Evolutionary conservation across 2,113 vertebrate species (phyloP).

Genomic region (Panurus biarmicus): DNA sequence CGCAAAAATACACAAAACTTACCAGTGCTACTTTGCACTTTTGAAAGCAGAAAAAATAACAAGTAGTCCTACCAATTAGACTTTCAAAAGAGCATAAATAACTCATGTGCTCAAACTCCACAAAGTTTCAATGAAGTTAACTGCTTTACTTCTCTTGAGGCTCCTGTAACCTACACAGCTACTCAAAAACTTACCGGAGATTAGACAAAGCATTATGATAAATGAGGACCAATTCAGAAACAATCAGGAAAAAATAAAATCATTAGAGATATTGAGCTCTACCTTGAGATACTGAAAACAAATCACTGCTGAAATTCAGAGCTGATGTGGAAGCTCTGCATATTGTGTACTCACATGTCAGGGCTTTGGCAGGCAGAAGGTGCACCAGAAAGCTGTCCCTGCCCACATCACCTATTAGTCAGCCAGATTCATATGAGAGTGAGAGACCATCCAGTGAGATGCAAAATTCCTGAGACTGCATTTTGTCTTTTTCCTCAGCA

Average conservation of each 20-base stretch:
- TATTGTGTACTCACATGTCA: conserved; percentile 5
- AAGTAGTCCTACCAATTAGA: background rate
- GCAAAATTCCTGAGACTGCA: conserved; percentile 37
- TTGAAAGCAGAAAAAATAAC: background rate
- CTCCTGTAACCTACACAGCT: background rate
- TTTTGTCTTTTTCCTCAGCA: conserved; percentile 27
- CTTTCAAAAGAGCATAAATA: conserved; percentile 32
- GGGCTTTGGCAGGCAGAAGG: background rate
- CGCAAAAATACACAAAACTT: background rate
- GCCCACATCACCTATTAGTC: background rate
- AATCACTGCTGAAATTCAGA: background rate
- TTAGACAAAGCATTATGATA: background rate
- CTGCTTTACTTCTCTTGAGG: background rate
- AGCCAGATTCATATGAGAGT: background rate
- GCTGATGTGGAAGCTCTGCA: background rate
- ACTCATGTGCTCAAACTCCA: background rate
- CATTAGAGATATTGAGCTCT: background rate
- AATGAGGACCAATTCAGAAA: background rate
- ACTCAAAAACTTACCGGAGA: background rate
- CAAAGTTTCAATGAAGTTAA: background rate
- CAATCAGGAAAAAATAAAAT: background rate
- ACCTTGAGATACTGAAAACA: background rate
- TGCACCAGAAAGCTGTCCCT: background rate
- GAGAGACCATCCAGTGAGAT: background rate
- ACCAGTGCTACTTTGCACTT: background rate